Conservation (phyloP, 2,888 invertebrate genomes). For the Ditylenchus weischeri region DNA sequence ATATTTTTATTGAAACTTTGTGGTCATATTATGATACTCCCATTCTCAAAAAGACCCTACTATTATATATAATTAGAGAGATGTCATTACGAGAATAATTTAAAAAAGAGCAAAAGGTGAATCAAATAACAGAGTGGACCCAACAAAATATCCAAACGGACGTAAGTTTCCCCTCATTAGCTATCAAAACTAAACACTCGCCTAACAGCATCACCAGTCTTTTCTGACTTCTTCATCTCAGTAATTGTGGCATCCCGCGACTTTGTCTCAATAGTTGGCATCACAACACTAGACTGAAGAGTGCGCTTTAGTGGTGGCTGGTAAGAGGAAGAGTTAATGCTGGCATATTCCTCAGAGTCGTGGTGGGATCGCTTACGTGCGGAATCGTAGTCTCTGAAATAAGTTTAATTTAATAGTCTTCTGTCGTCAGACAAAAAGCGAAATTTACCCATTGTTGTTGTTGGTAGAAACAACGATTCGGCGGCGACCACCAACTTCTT, state of each 20-base stretch:
- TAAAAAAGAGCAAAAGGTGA: no score
- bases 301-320: constrained; percentile 14
- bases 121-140: background rate
- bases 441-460: constrained; percentile 10
- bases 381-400: background rate
- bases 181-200: constrained; percentile 16
- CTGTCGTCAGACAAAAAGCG: background rate
- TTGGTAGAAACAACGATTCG: constrained; percentile 17
- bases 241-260: constrained; percentile 77
- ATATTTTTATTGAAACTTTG: no score
- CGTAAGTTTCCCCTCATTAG: no score
- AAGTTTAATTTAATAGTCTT: no score
- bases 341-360: background rate
- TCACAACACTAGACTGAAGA: constrained; percentile 44
- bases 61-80: no score
- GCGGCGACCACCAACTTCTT: constrained; percentile 10
- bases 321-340: background rate
- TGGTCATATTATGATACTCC: no score
- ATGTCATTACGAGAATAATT: no score
- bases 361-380: constrained; percentile 3
- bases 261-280: constrained; percentile 68
- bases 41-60: no score
- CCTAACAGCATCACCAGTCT: constrained; percentile 48
- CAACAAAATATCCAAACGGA: background rate
- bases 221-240: constrained; percentile 68